Base-by-base conservation (phyloP, 2,113 vertebrate species). In the Chauna torquata region DNA sequence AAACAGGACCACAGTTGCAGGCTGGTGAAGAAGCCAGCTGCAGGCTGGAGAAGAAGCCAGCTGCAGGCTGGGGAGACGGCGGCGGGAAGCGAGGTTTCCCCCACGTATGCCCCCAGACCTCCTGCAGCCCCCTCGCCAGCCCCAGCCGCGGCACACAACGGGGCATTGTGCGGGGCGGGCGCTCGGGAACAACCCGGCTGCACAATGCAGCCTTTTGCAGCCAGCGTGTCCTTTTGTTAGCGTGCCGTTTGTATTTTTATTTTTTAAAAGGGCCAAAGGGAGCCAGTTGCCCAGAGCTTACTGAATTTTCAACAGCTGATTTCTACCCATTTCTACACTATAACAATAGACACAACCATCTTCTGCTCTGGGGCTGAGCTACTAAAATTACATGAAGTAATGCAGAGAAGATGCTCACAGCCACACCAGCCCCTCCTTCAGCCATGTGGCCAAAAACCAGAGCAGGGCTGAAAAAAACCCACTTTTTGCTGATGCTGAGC, bases 141-240 rank as follows among this genome's bases (percentile, higher is more conserved):
- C 77, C 83, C 86, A 16, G 9, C 77, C 2, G 0, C 19, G 66
- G 58, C 19, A 61, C 81, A 97, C 96, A 96, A 96, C 65, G 89
- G 80, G 79, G 86, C 96, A 91, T 95, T 97, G 95, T 95, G 88
- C 2, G 1, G 52, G 44, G 66, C 27, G 2, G 2, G 91, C 2
- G 0, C 86, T 77, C 16, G 2, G 86, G 78, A 91, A 54, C 74
- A 89, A 58, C 75, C 69, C 65, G 0, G 65, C 24, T 5, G 4
- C 91, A 95, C 89, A 97, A 95, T 72, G 78, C 58, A 70, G 84
- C 80, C 91, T 91, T 96, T 96, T 62, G 92, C 97, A 82, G 87
- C 94, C 68, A 85, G 66, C 22, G 13, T 8, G 36, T 54, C 70
- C 58, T 54, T 32, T 95, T 91, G 78, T 82, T 32, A 92, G 45